Conservation (phyloP, 92 coral and sea anemone genomes). For the Nematostella vectensis region DNA sequence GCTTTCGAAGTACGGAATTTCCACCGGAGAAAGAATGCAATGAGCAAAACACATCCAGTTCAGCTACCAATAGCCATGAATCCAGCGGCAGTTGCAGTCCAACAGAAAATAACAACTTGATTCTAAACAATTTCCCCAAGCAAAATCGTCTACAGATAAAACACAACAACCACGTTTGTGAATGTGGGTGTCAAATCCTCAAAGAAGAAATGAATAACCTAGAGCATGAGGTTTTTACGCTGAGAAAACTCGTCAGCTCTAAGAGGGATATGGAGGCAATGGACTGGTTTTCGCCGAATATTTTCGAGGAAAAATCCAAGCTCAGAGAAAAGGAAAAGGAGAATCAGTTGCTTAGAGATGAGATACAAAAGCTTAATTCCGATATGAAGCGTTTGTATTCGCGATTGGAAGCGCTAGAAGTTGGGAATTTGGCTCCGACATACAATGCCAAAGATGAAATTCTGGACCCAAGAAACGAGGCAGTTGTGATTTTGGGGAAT, state of each 20-base stretch:
- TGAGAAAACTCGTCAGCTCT: neutral
- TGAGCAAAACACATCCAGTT: neutral
- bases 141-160: neutral
- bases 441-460: neutral
- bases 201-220: slow-evolving; percentile 1
- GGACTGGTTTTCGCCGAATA: slow-evolving; percentile 6
- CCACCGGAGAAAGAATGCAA: neutral
- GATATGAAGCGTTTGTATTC: neutral
- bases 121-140: neutral
- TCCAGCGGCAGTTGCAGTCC: neutral
- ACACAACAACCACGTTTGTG: neutral
- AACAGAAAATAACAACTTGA: neutral
- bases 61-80: neutral
- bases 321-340: neutral
- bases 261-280: slow-evolving; percentile 4
- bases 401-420: neutral
- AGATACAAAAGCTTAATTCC: neutral
- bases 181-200: neutral
- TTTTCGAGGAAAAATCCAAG: slow-evolving; percentile 2
- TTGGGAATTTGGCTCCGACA: neutral
- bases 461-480: neutral
- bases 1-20: neutral
- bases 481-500: slow-evolving; percentile 1
- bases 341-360: neutral
- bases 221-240: neutral